A percentile compares a stretch with the other conserved stretches of the same genome.
Evolutionary conservation across 2,888 invertebrate species (phyloP).

Genomic region (Hyppa rectilinea): DNA sequence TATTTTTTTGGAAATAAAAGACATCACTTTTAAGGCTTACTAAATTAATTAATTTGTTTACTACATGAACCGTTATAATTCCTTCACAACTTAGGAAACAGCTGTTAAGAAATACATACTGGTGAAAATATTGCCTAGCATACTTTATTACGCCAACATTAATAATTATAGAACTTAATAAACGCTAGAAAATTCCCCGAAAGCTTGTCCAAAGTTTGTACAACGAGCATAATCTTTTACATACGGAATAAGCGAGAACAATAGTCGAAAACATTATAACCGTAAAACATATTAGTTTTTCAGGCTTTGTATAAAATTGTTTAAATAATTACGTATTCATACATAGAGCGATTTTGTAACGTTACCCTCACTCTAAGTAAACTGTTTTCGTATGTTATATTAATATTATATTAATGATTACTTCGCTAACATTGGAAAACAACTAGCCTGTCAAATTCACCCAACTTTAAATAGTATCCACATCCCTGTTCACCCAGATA

Average conservation of each 20-base stretch:
- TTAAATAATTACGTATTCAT: constrained; percentile 53
- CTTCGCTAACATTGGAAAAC: no score
- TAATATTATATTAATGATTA: no score
- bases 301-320: constrained; percentile 62
- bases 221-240: constrained; percentile 49
- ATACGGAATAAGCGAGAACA: constrained; percentile 49
- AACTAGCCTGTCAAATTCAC: no score
- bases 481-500: no score
- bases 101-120: constrained; percentile 7
- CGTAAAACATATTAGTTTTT: constrained; percentile 59
- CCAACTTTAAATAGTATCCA: no score
- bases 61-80: no score
- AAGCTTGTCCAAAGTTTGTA: constrained; percentile 29
- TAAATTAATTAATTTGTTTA: no score
- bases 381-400: constrained; percentile 70
- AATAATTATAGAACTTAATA: constrained; percentile 20
- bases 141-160: neutral
- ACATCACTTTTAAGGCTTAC: no score
- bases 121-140: constrained; percentile 12
- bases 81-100: neutral
- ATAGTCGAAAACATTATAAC: constrained; percentile 53
- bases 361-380: constrained; percentile 57
- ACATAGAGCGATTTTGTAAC: constrained; percentile 53
- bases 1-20: no score
- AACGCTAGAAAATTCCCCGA: constrained; percentile 2